Evolutionary conservation across 1,140 invertebrate species (phyloP).

Genomic region (Yoshiicerus persimilis): DNA sequence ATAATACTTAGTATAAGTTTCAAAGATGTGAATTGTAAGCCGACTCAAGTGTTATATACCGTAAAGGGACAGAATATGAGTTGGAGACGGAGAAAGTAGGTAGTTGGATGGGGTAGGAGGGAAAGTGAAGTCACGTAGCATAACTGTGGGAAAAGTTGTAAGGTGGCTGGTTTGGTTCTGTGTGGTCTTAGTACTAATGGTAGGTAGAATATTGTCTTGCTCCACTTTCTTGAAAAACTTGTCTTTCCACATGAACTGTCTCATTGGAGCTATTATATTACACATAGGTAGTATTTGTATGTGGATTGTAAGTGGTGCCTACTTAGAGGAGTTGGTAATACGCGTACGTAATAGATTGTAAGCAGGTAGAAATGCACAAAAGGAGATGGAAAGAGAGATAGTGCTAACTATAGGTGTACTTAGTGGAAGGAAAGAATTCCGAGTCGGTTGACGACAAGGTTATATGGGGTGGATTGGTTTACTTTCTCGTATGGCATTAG

Average conservation of each 20-base stretch:
- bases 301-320: neutral
- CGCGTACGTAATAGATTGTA: too few species aligned
- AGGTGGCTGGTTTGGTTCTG: neutral
- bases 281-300: neutral
- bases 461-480: neutral
- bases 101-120: neutral
- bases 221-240: neutral
- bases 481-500: neutral
- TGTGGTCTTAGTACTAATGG: neutral
- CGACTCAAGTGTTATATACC: neutral
- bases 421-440: slow-evolving; percentile 2
- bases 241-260: slow-evolving; percentile 15
- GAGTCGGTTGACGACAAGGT: neutral
- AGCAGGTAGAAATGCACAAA: too few species aligned
- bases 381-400: neutral
- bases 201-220: neutral
- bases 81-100: neutral
- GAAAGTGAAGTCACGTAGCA: slow-evolving; percentile 11
- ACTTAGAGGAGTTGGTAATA: too few species aligned
- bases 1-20: too few species aligned
- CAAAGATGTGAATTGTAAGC: too few species aligned
- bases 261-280: slow-evolving; percentile 18
- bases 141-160: slow-evolving; percentile 15
- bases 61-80: neutral
- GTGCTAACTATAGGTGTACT: neutral